Conservation (phyloP, 2,113 vertebrate genomes). For the Microtus pennsylvanicus region DNA sequence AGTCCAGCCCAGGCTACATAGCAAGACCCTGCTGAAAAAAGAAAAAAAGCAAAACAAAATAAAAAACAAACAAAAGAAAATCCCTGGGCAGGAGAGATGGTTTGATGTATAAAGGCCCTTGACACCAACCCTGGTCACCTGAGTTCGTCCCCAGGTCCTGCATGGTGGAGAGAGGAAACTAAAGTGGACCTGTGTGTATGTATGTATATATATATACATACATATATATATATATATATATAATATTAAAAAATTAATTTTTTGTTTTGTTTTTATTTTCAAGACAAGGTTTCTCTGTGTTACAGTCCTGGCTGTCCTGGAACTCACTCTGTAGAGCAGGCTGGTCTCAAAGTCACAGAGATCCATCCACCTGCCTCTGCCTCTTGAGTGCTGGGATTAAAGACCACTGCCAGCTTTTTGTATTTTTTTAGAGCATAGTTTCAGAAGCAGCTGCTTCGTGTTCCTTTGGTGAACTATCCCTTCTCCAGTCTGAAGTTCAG, state of each 20-base stretch:
- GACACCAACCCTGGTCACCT: not conserved
- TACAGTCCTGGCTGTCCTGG: not conserved
- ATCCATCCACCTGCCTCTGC: not conserved
- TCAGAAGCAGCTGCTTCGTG: not conserved
- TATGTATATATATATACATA: too few species aligned
- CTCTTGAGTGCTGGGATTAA: not conserved
- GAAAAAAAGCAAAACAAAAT: too few species aligned
- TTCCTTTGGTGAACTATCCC: not conserved
- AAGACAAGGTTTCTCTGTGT: not conserved
- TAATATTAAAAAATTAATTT: not conserved
- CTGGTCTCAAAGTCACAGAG: not conserved
- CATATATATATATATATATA: too few species aligned
- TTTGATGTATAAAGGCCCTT: not conserved
- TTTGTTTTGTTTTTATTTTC: not conserved
- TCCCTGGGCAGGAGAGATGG: not conserved
- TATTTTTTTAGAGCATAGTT: slow-evolving; percentile 14
- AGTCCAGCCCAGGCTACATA: not conserved
- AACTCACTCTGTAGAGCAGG: not conserved
- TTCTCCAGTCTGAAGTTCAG: not conserved
- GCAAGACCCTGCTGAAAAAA: not conserved
- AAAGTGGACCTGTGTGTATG: not conserved
- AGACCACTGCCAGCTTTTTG: not conserved
- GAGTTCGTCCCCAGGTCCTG: not conserved
- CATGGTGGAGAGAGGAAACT: too few species aligned
- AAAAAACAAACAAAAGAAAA: not conserved